Evolutionary conservation across 1,140 invertebrate species (phyloP).

Genomic region (Sinella curviseta): DNA sequence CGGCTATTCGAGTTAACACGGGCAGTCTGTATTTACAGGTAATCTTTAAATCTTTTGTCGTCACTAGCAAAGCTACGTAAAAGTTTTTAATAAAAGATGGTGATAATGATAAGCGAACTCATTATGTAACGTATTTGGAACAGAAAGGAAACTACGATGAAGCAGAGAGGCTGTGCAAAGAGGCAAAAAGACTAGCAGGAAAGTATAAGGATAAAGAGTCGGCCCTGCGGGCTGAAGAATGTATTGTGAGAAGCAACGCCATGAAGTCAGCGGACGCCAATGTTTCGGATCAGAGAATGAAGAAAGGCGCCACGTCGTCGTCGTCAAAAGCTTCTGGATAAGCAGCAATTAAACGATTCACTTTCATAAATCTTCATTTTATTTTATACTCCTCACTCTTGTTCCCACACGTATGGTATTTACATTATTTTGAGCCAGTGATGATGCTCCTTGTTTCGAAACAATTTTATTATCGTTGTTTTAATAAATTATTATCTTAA

Average conservation of each 20-base stretch:
- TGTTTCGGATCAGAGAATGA: too few species aligned
- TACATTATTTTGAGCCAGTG: too few species aligned
- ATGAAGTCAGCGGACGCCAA: not conserved
- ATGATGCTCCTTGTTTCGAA: too few species aligned
- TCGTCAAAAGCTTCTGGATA: too few species aligned
- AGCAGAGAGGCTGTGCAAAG: constrained; percentile 42
- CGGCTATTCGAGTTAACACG: constrained; percentile 39
- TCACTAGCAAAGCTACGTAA: not conserved
- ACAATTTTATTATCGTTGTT: too few species aligned
- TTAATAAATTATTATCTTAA: too few species aligned
- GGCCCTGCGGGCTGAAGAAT: constrained; percentile 38
- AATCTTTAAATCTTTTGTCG: not conserved
- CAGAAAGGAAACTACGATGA: constrained; percentile 45
- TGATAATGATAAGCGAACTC: too few species aligned
- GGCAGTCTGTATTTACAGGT: constrained; percentile 42
- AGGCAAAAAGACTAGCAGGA: constrained; percentile 36
- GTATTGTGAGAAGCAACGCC: constrained; percentile 27
- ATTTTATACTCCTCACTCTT: too few species aligned
- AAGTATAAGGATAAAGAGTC: constrained; percentile 36
- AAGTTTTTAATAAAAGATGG: not conserved
- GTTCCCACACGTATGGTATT: too few species aligned
- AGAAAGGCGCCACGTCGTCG: too few species aligned
- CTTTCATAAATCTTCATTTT: too few species aligned
- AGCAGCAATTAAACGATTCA: too few species aligned
- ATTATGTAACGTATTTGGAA: not conserved